These are phyloP conservation scores for Clinocottus analis DNA, from an alignment of 2,113 vertebrate species.

Conservation along the genomic window DNA sequence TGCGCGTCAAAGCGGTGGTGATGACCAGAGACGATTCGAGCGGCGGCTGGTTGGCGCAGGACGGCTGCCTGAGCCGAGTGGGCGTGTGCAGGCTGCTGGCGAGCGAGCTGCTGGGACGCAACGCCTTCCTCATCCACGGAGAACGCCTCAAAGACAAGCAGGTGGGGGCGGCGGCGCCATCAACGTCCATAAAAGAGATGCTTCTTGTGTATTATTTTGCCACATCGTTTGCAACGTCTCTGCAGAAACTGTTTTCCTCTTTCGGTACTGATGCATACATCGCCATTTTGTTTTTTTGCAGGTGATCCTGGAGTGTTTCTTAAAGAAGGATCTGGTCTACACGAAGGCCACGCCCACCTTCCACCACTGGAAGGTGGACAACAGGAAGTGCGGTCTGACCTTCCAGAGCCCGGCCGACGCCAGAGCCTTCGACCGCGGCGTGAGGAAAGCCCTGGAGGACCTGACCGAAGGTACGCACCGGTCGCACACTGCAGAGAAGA, in stretches of 20 bases:
- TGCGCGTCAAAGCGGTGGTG: constrained; percentile 98
- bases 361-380: constrained; percentile 98
- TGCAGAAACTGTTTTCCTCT: not conserved
- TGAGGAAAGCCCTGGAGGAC: constrained; percentile 97
- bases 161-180: constrained; percentile 76
- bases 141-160: constrained; percentile 96
- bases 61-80: constrained; percentile 96
- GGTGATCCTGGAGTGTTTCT: constrained; percentile 95
- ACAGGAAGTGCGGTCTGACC: constrained; percentile 94
- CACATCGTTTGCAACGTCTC: not conserved
- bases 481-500: not conserved
- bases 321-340: constrained; percentile 97
- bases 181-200: too few species aligned
- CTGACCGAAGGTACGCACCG: constrained; percentile 90
- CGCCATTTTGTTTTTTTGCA: too few species aligned
- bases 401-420: constrained; percentile 96
- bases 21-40: constrained; percentile 99
- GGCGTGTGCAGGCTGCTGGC: constrained; percentile 94
- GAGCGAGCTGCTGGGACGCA: constrained; percentile 87
- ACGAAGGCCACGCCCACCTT: constrained; percentile 97
- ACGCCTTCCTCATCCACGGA: constrained; percentile 94
- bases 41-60: constrained; percentile 97
- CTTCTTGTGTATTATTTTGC: not conserved
- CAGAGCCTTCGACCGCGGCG: constrained; percentile 94
- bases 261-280: too few species aligned